A percentile compares a stretch with the other conserved stretches of the same genome.
phyloP scores from a whole-genome alignment of 2,113 vertebrate species.

The Cavia porcellus region DNA sequence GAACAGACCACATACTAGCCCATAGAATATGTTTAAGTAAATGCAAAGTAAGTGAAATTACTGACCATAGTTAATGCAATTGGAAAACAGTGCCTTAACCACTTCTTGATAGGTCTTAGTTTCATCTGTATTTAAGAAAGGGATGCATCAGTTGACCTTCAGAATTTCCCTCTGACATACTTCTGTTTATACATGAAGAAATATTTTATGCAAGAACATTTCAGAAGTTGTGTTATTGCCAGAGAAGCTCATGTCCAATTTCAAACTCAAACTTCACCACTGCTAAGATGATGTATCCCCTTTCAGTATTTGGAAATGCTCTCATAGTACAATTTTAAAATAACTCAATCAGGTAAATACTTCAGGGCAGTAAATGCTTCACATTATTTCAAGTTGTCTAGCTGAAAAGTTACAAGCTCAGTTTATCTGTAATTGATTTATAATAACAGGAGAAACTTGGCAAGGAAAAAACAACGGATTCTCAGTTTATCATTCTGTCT shows the following conservation, averaged over 20 bases:
- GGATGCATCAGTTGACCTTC: neutral
- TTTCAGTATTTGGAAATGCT: constrained; percentile 53
- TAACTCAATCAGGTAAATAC: constrained; percentile 65
- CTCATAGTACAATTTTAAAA: constrained; percentile 43
- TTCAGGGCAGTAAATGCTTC: constrained; percentile 48
- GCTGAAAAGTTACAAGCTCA: constrained; percentile 44
- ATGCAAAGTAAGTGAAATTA: neutral
- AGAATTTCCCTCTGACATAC: constrained; percentile 46
- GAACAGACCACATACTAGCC: neutral
- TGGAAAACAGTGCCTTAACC: neutral
- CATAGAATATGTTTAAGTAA: neutral
- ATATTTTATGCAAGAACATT: constrained; percentile 34
- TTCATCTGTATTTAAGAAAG: neutral
- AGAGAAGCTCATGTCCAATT: constrained; percentile 58
- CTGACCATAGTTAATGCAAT: neutral
- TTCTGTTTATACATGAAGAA: constrained; percentile 21
- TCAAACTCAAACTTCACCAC: constrained; percentile 49
- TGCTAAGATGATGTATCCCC: constrained; percentile 60
- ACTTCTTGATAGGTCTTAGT: neutral
- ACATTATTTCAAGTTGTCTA: constrained; percentile 16
- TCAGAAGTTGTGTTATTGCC: constrained; percentile 52
- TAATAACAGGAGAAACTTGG: constrained; percentile 22
- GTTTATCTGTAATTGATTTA: constrained; percentile 50
- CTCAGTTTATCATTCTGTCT: constrained; percentile 35
- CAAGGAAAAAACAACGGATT: neutral